Conservation (phyloP, 2,797 vertebrate species). For the Pteronotus mesoamericanus region DNA sequence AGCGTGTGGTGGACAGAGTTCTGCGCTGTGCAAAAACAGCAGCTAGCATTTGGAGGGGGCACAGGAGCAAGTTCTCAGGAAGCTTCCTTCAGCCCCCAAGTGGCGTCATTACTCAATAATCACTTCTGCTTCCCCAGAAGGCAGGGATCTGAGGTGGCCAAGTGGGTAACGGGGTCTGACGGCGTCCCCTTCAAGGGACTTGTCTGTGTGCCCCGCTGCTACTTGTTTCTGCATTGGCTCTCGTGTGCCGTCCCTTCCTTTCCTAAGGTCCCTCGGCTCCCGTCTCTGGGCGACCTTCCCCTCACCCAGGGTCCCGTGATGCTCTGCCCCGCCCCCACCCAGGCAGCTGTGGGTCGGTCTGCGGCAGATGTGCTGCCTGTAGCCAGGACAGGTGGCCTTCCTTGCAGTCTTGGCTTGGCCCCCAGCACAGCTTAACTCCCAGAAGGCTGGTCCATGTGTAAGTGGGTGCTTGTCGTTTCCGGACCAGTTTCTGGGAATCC, state of each 20-base stretch:
- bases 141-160: background rate
- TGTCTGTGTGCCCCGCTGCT: background rate
- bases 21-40: fast-evolving
- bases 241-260: background rate
- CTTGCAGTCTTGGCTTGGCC: background rate
- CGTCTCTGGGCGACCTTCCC: background rate
- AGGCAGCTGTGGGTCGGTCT: background rate
- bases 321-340: background rate
- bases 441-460: fast-evolving
- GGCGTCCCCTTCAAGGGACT: too few relatives aligned
- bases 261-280: background rate
- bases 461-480: background rate
- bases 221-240: fast-evolving
- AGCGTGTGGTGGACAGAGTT: background rate
- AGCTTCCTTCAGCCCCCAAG: background rate
- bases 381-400: background rate
- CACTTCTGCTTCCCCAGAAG: background rate
- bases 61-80: background rate
- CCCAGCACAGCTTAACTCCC: background rate
- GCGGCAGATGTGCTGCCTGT: background rate
- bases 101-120: background rate
- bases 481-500: background rate
- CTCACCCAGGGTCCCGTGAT: too few relatives aligned
- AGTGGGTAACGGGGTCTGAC: background rate
- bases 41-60: background rate